Evolutionary conservation across 92 coral and sea anemone species (phyloP).

Genomic region (Epizoanthus ramosus): DNA sequence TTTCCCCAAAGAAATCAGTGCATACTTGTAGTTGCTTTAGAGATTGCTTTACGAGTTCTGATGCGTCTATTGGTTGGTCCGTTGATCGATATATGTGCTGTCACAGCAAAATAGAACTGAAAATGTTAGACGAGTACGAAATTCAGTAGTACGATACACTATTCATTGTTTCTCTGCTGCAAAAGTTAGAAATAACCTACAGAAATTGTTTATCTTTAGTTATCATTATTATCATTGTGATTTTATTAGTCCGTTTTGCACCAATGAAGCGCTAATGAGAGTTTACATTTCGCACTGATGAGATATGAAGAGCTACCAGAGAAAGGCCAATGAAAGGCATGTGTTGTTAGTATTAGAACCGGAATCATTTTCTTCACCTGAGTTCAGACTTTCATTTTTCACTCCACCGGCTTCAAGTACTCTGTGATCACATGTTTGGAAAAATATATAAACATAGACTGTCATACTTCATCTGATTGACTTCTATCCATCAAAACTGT

Average conservation of each 20-base stretch:
- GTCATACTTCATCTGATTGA: no score
- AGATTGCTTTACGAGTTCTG: no score
- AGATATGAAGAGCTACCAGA: background rate
- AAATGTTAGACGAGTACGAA: no score
- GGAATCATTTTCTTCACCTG: background rate
- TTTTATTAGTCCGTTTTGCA: background rate
- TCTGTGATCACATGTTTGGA: no score
- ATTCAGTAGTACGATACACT: no score
- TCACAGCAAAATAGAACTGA: no score
- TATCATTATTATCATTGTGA: background rate
- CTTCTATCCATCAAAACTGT: no score
- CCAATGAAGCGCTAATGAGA: conserved; percentile 18
- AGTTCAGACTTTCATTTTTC: conserved; percentile 14
- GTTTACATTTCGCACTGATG: conserved; percentile 11
- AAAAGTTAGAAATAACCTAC: background rate
- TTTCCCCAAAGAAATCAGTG: no score
- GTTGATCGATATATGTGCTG: no score
- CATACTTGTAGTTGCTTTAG: no score
- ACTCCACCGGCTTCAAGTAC: background rate
- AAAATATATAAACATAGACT: no score
- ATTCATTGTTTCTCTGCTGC: background rate
- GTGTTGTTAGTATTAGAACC: background rate
- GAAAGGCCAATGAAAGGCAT: background rate
- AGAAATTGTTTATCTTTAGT: background rate
- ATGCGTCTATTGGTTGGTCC: no score